Percentiles rank a stretch among this genome's conserved stretches.
Conservation (phyloP, 2,113 vertebrate genomes). For the Miniopterus natalensis region DNA sequence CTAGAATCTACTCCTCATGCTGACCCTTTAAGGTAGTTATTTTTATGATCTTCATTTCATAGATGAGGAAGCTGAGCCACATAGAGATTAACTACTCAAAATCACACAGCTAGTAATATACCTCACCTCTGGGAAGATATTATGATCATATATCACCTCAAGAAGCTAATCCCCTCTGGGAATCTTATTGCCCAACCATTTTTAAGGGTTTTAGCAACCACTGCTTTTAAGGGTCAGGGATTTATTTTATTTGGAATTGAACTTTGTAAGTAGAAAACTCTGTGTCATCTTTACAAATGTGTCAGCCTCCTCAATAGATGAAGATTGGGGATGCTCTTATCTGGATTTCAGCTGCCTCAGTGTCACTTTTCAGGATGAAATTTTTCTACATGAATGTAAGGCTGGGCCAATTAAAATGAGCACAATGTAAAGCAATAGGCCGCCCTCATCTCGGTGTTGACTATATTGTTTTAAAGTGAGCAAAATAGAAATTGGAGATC, state of each 20-base stretch:
- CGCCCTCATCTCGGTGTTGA: neutral
- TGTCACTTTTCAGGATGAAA: neutral
- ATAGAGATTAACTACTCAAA: neutral
- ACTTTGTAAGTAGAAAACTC: neutral
- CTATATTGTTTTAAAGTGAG: neutral
- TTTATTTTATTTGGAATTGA: slow-evolving; percentile 14
- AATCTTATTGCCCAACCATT: neutral
- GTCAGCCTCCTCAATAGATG: neutral
- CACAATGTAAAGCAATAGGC: neutral
- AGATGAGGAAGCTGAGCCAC: neutral
- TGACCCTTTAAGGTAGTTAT: neutral
- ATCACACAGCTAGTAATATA: neutral
- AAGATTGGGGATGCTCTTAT: neutral
- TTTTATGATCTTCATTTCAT: slow-evolving; percentile 40
- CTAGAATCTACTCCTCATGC: slow-evolving; percentile 15
- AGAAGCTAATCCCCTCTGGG: neutral
- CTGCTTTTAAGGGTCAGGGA: neutral
- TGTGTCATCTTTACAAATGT: neutral
- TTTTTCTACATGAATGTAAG: neutral
- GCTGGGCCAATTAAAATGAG: slow-evolving; percentile 9
- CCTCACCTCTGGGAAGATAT: neutral
- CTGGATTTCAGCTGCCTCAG: neutral
- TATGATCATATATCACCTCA: neutral
- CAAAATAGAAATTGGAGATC: neutral
- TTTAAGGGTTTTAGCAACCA: neutral